These are phyloP conservation scores for Ctenoplectra terminalis DNA, from an alignment of 1,140 invertebrate genomes.

Conservation along the genomic window DNA sequence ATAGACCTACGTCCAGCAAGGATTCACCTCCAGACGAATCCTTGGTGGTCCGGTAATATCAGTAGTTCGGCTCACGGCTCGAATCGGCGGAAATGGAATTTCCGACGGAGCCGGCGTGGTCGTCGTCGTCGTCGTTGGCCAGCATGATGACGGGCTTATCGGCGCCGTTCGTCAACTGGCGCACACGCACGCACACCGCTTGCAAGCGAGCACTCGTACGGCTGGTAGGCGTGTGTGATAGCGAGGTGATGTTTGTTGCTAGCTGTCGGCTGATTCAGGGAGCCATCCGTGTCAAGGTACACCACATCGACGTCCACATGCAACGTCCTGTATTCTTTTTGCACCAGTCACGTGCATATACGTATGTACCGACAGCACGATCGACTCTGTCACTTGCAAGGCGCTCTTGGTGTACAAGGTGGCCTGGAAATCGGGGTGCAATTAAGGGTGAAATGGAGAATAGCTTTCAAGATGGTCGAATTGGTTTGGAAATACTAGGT, in stretches of 20 bases:
- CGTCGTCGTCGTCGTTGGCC: conserved; percentile 57
- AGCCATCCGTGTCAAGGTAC: conserved; percentile 84
- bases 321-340: conserved; percentile 79
- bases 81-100: conserved; percentile 78
- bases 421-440: not conserved
- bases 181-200: conserved; percentile 24
- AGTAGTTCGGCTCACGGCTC: conserved; percentile 35
- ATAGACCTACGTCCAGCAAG: not conserved
- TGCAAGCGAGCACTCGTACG: not conserved
- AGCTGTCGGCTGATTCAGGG: conserved; percentile 81
- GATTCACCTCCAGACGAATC: not conserved
- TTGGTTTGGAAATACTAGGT: too few relatives aligned
- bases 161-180: conserved; percentile 49
- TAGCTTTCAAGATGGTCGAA: not conserved
- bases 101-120: conserved; percentile 71
- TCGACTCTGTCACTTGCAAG: not conserved
- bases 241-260: conserved; percentile 79
- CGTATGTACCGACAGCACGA: conserved; percentile 25
- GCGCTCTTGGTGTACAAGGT: not conserved
- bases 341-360: conserved; percentile 60
- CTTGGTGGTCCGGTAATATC: conserved; percentile 1
- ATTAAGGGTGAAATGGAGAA: not conserved
- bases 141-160: conserved; percentile 76
- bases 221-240: conserved; percentile 81
- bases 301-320: conserved; percentile 80